Percentiles rank a stretch among this genome's conserved stretches.
Conservation (phyloP, 2,888 invertebrate species). For the Drosophila incognita region DNA sequence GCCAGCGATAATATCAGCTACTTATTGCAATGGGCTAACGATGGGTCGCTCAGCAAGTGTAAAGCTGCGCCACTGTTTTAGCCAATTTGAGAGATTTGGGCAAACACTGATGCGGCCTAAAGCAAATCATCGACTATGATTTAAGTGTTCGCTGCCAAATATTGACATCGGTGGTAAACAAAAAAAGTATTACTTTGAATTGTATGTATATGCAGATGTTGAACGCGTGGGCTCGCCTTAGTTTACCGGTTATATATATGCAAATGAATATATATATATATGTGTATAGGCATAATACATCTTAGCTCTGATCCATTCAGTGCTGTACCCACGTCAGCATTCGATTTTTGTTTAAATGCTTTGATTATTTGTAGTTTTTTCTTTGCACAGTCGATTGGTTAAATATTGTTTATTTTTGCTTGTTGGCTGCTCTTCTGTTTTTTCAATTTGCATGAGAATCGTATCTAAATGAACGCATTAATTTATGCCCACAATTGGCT, state of each 20-base stretch:
- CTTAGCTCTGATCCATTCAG: background rate
- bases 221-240: slow-evolving; percentile 35
- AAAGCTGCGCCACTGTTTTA: slow-evolving; percentile 16
- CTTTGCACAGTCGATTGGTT: slow-evolving; percentile 53
- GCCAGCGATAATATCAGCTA: background rate
- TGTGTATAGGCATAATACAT: slow-evolving; percentile 8
- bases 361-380: slow-evolving; percentile 34
- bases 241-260: slow-evolving; percentile 29
- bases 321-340: slow-evolving; percentile 25
- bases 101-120: slow-evolving; percentile 25
- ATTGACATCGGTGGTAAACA: slow-evolving; percentile 67
- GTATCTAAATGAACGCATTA: slow-evolving; percentile 79
- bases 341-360: slow-evolving; percentile 29
- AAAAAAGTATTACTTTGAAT: slow-evolving; percentile 40
- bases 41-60: slow-evolving; percentile 38
- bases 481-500: slow-evolving; percentile 77
- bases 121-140: slow-evolving; percentile 50
- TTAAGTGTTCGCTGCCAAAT: slow-evolving; percentile 58
- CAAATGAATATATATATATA: background rate
- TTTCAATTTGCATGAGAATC: slow-evolving; percentile 79
- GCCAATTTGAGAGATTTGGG: slow-evolving; percentile 17
- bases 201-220: slow-evolving; percentile 9
- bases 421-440: slow-evolving; percentile 29
- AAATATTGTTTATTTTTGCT: slow-evolving; percentile 48
- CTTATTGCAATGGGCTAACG: slow-evolving; percentile 29